Evolutionary conservation across 30 jellyfish, hydroid and myxozoan species (phyloP), one percentile per base, ranked within the genome.

Genomic region (Phacellophora camtschatica): DNA sequence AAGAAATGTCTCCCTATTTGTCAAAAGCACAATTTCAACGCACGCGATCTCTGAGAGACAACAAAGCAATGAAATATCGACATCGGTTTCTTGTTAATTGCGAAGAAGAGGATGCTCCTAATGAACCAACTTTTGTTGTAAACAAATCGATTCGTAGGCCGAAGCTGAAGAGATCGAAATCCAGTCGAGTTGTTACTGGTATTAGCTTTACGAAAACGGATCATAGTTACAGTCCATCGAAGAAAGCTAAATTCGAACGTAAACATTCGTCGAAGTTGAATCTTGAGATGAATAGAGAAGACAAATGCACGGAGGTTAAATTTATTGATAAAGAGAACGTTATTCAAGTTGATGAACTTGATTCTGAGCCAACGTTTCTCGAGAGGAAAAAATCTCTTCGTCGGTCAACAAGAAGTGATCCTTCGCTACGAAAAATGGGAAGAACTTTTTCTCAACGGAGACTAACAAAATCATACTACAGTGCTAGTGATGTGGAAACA

Each of bases 61-160:
- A 70, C 2, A 46, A 55, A 34, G 51, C 69, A 19, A 80, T 80
- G 91, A 80, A 56, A 37, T 80, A 80, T 49, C 50, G 91, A 11
- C 91, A 80, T 61, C 65, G 34, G 37, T 80, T 80, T 46, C 57
- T 80, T 32, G 91, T 80, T 27, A 37, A 33, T n/a, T 80, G 91
- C 54, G 91, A 80, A 9, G 91, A 80, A 1, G 91, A 80, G 36
- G 84, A 80, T 19, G 35, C 35, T 2, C 50, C 23, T 3, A 57
- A 64, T 51, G 84, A 80, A 16, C 91, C 91, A 32, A 66, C 77
- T n/a, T 66, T 80, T 46, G 81, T 62, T 43, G 23, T 80, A 42
- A 70, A 80, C 48, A 80, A 80, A 53, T 80, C 91, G 12, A 48
- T 80, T 2, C 91, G 91, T 13, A 65, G 91, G 18, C 24, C 74